Conservation (phyloP, 2,113 vertebrate species). For the Paracanthobrama guichenoti region DNA sequence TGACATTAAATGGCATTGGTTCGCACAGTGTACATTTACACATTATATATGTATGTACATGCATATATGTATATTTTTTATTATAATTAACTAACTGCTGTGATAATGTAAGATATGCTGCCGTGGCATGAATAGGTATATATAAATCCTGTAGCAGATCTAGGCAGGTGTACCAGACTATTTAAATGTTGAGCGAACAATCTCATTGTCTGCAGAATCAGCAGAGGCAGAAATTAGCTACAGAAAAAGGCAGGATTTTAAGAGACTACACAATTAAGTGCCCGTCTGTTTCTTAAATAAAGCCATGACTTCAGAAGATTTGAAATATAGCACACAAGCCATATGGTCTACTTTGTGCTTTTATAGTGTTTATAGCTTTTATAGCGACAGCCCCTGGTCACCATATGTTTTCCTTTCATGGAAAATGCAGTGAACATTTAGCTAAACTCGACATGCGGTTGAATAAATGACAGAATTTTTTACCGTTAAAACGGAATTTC, state of each 20-base stretch:
- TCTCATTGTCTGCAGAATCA: not conserved
- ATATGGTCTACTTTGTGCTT: not conserved
- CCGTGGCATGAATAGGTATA: not conserved
- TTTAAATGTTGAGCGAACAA: not conserved
- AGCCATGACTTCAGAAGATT: not conserved
- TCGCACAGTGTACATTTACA: too few species aligned
- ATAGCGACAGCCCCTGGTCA: not conserved
- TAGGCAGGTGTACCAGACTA: not conserved
- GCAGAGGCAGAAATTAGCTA: not conserved
- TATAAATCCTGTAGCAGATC: not conserved
- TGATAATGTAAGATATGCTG: not conserved
- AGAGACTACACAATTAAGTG: not conserved
- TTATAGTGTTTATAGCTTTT: not conserved
- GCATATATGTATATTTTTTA: too few species aligned
- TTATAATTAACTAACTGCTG: not conserved
- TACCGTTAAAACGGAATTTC: not conserved
- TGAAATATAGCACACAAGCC: not conserved
- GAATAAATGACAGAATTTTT: not conserved
- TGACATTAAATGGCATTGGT: too few species aligned
- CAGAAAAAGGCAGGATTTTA: too few species aligned
- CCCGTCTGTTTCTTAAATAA: not conserved
- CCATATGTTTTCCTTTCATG: not conserved
- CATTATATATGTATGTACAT: too few species aligned
- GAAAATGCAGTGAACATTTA: not conserved
- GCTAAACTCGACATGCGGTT: not conserved